Conservation (phyloP, 2,888 invertebrate genomes). For the Cheilosia urbana region DNA sequence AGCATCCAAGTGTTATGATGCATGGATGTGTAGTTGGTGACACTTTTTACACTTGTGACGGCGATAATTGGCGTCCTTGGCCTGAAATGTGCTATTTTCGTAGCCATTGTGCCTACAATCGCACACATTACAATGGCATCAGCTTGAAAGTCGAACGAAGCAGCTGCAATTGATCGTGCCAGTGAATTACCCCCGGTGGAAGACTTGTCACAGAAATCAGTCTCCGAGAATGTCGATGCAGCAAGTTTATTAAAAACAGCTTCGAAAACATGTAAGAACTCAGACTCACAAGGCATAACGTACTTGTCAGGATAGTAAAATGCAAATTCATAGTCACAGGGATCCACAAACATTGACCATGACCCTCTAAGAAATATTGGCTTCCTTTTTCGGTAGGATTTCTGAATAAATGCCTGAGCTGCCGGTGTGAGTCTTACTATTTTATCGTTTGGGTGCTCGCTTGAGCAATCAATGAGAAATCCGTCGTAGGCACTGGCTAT, state of each 20-base stretch:
- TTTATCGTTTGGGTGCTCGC: background rate
- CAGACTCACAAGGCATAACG: constrained; percentile 72
- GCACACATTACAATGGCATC: constrained; percentile 80
- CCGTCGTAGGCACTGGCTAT: constrained; percentile 79
- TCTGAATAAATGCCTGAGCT: constrained; percentile 77
- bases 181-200: constrained; percentile 79
- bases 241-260: constrained; percentile 40
- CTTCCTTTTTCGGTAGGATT: constrained; percentile 77
- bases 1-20: constrained; percentile 77
- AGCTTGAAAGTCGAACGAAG: constrained; percentile 79
- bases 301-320: constrained; percentile 81
- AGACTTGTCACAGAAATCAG: constrained; percentile 76
- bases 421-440: constrained; percentile 76
- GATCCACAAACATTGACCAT: constrained; percentile 76
- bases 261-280: constrained; percentile 76
- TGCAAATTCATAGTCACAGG: constrained; percentile 77
- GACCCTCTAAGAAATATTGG: constrained; percentile 79
- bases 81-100: constrained; percentile 81
- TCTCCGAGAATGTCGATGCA: background rate
- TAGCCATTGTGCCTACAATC: constrained; percentile 79
- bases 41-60: constrained; percentile 78
- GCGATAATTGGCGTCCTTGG: constrained; percentile 80
- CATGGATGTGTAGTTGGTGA: constrained; percentile 78
- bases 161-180: constrained; percentile 79
- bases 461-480: constrained; percentile 77